Base-by-base conservation (phyloP, 2,113 vertebrate species). In the Nicator chloris region DNA sequence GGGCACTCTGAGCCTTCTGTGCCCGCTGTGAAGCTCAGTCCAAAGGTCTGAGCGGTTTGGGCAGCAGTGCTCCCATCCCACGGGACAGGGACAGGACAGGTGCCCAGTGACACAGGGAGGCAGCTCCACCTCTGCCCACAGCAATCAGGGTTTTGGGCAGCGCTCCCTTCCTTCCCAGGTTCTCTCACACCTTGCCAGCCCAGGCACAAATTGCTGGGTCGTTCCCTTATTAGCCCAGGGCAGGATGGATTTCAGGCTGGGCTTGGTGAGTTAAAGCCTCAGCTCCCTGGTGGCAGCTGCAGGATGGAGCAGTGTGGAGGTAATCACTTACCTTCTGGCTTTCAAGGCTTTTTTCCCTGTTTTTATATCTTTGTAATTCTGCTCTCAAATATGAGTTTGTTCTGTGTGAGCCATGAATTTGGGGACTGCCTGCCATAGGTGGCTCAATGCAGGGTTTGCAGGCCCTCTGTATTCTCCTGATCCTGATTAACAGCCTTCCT, bases 401-500 rank as follows among this genome's bases (percentile, higher is more conserved):
- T 96, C 86, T 73, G 68, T 89, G 39, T 54, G 89, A 95, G 64
- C 86, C 54, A 31, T 70, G 89, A 83, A 66, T 92, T 92, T 75
- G 66, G 84, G 77, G 77, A 10, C 72, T 71, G 51, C 47, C 88
- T 90, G 44, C 69, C 57, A 39, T 7, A 28, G 70, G 84, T 86
- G 81, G 72, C 70, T 94, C 92, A 91, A 47, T 71, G 87, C 84
- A 37, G 81, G 69, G 73, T 91, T 91, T 75, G 69, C 70, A 84
- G 86, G 54, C 73, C 35, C 72, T 92, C 23, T 60, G 20, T 91
- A 78, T 92, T 96, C 90, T 86, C 69, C 87, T 51, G 72, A 86
- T 89, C 87, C 90, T 91, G 93, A 94, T 94, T 95, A 95, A 84
- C 81, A 96, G 69, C 35, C 69, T 84, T 92, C 42, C 81, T 92